A percentile compares a stretch with the other conserved stretches of the same genome.
Evolutionary conservation across 2,797 vertebrate genomes (phyloP).

Genomic region (Phrynocephalus vlangalii): DNA sequence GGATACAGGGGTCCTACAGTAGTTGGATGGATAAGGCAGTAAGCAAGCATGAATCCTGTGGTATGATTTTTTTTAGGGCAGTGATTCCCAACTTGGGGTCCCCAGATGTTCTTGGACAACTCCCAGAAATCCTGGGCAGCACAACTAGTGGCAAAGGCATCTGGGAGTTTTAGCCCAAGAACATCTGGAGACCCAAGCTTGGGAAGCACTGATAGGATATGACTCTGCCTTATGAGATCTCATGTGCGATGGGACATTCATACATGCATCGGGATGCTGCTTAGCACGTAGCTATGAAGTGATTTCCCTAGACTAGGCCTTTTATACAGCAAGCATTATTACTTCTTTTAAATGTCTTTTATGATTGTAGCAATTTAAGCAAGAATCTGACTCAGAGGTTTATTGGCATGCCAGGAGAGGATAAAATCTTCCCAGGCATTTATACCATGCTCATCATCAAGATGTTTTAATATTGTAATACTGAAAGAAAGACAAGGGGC

Average conservation of each 20-base stretch:
- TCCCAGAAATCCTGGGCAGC: too few relatives aligned
- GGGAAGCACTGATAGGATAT: too few relatives aligned
- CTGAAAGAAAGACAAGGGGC: neutral
- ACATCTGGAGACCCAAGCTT: too few relatives aligned
- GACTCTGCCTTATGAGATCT: too few relatives aligned
- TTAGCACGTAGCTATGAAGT: neutral
- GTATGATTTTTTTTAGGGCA: too few relatives aligned
- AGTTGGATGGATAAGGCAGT: too few relatives aligned
- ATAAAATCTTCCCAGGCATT: constrained; percentile 30
- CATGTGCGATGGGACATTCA: neutral
- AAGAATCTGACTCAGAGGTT: constrained; percentile 34
- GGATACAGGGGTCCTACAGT: too few relatives aligned
- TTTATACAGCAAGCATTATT: neutral
- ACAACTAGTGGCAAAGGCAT: too few relatives aligned
- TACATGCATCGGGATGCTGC: neutral
- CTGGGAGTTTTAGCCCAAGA: too few relatives aligned
- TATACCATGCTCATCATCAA: neutral
- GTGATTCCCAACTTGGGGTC: too few relatives aligned
- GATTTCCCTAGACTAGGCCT: neutral
- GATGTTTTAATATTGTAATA: constrained; percentile 24
- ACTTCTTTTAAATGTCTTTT: constrained; percentile 17
- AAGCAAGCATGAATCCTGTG: neutral
- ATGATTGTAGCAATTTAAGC: constrained; percentile 33
- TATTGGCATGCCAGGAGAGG: constrained; percentile 25
- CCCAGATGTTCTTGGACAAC: too few relatives aligned